Conservation (phyloP, 2,888 invertebrate species). For the Bombylius major region DNA sequence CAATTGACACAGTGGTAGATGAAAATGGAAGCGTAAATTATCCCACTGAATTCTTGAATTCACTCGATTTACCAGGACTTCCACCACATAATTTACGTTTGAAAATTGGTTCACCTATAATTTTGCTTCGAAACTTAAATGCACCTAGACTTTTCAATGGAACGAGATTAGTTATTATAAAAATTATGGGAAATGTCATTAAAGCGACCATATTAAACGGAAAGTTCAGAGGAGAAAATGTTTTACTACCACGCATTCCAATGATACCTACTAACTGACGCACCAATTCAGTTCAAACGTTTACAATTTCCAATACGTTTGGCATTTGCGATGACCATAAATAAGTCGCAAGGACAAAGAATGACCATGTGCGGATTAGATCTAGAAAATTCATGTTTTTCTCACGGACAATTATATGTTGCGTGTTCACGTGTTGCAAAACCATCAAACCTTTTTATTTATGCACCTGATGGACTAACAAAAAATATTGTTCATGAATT, state of each 20-base stretch:
- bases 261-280: slow-evolving; percentile 24
- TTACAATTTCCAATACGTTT: slow-evolving; percentile 24
- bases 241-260: slow-evolving; percentile 24
- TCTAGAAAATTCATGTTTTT: slow-evolving; percentile 20
- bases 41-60: slow-evolving; percentile 15
- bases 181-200: background rate
- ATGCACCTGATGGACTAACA: too few relatives aligned
- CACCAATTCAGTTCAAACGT: slow-evolving; percentile 23
- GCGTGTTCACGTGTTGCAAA: slow-evolving; percentile 19
- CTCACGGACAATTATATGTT: slow-evolving; percentile 26
- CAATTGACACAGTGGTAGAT: background rate
- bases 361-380: slow-evolving; percentile 19
- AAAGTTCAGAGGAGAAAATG: slow-evolving; percentile 1
- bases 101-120: slow-evolving; percentile 14
- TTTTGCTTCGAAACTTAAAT: slow-evolving; percentile 18
- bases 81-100: slow-evolving; percentile 4
- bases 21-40: slow-evolving; percentile 13
- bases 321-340: slow-evolving; percentile 24
- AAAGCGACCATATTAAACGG: background rate
- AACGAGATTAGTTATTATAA: slow-evolving; percentile 5
- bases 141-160: slow-evolving; percentile 21
- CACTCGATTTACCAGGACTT: slow-evolving; percentile 13
- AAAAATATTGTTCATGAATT: background rate
- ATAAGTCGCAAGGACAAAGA: slow-evolving; percentile 26
- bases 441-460: too few relatives aligned